A percentile compares a stretch with the other conserved stretches of the same genome.
Evolutionary conservation across 2,797 vertebrate genomes (phyloP).

Genomic region (Danio tinwini): DNA sequence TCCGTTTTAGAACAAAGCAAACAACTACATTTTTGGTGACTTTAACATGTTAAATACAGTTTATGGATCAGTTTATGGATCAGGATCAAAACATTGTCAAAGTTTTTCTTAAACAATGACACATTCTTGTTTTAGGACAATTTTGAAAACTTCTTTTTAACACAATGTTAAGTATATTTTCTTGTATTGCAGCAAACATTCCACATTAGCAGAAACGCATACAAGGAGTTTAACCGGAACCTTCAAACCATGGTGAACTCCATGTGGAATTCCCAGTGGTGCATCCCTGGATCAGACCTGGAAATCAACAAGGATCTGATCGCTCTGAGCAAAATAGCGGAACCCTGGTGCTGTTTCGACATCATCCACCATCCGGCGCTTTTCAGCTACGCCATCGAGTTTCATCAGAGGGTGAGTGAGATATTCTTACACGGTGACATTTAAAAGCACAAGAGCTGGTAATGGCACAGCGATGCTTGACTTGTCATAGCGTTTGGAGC

Average conservation of each 20-base stretch:
- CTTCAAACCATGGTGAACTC: slow-evolving; percentile 85
- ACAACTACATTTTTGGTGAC: too few relatives aligned
- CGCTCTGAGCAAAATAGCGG: slow-evolving; percentile 70
- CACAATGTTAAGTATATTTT: not conserved
- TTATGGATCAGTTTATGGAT: too few relatives aligned
- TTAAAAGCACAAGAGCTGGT: not conserved
- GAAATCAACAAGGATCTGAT: slow-evolving; percentile 77
- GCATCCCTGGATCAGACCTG: slow-evolving; percentile 76
- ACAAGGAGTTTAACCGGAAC: slow-evolving; percentile 87
- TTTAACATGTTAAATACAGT: too few relatives aligned
- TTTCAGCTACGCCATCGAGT: slow-evolving; percentile 80
- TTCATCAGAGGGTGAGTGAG: slow-evolving; percentile 83
- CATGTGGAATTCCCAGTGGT: slow-evolving; percentile 87
- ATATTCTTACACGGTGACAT: not conserved
- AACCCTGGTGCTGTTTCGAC: slow-evolving; percentile 79
- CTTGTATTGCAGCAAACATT: slow-evolving; percentile 65
- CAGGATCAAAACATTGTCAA: too few relatives aligned
- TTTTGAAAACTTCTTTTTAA: too few relatives aligned
- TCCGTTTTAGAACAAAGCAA: too few relatives aligned
- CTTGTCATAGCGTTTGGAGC: not conserved
- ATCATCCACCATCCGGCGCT: slow-evolving; percentile 90
- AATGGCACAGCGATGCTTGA: not conserved
- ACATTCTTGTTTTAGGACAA: too few relatives aligned
- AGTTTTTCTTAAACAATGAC: too few relatives aligned
- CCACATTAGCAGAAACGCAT: slow-evolving; percentile 84